Evolutionary conservation across 1,140 invertebrate genomes (phyloP).

Genomic region (Protaetia brevitarsis): DNA sequence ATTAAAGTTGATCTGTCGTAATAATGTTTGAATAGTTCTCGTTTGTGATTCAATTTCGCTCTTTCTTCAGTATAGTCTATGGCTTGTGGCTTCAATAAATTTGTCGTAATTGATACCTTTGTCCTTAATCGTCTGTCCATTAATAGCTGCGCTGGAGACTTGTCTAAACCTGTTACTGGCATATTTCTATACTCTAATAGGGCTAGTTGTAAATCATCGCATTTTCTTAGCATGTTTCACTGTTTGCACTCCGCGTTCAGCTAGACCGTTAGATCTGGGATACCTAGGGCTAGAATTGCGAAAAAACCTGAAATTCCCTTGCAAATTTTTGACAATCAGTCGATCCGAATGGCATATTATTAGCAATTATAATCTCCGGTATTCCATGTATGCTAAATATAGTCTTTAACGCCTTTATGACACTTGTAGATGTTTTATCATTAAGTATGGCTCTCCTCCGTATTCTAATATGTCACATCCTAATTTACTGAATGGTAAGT

Average conservation of each 20-base stretch:
- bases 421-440: neutral
- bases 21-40: neutral
- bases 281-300: neutral
- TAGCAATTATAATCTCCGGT: neutral
- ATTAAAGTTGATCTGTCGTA: neutral
- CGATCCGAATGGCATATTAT: neutral
- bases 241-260: neutral
- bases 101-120: neutral
- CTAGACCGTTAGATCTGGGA: neutral
- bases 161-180: neutral
- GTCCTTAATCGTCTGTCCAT: neutral
- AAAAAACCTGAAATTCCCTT: neutral
- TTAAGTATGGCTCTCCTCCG: neutral
- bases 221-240: neutral
- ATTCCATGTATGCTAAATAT: neutral
- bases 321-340: neutral
- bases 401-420: neutral
- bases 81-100: neutral
- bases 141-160: neutral
- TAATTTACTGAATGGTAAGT: conserved; percentile 36
- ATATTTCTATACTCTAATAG: neutral
- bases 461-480: conserved; percentile 31
- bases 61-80: neutral
- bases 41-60: neutral
- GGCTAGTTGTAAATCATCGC: neutral